Conservation (phyloP, 2,888 invertebrate genomes). For the Acanthosoma haemorrhoidale region DNA sequence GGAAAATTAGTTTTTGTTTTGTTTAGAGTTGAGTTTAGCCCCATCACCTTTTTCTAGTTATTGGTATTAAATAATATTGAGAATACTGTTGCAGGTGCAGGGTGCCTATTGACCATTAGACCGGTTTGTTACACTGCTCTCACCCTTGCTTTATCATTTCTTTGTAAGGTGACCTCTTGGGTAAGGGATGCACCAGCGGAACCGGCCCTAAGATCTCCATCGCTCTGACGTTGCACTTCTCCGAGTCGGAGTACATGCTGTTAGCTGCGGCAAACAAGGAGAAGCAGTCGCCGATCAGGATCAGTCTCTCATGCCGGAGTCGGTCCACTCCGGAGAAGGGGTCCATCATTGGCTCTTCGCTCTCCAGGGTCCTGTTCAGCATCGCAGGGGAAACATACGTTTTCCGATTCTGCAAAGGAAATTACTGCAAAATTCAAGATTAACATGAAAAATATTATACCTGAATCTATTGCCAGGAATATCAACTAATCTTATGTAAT, state of each 20-base stretch:
- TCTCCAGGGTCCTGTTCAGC: neutral
- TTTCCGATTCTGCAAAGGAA: slow-evolving; percentile 16
- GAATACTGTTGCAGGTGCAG: too few relatives aligned
- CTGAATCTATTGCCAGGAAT: too few relatives aligned
- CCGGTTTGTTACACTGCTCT: too few relatives aligned
- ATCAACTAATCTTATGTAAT: too few relatives aligned
- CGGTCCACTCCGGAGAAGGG: neutral
- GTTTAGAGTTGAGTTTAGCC: too few relatives aligned
- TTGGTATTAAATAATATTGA: too few relatives aligned
- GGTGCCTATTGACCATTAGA: too few relatives aligned
- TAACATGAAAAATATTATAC: too few relatives aligned
- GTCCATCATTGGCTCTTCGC: neutral
- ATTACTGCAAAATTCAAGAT: too few relatives aligned
- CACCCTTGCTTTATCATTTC: slow-evolving; percentile 22
- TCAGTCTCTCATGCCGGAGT: neutral
- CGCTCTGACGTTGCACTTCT: slow-evolving; percentile 5
- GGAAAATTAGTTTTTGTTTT: too few relatives aligned
- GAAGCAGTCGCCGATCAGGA: neutral
- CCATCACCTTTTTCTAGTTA: too few relatives aligned
- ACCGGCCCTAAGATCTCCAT: neutral
- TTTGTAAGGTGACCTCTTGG: neutral
- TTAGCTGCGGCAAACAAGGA: neutral
- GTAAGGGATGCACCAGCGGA: neutral
- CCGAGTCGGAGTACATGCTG: neutral
- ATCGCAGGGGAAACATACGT: neutral